Conservation (phyloP, 1,140 invertebrate species). For the Temnothorax nylanderi region DNA sequence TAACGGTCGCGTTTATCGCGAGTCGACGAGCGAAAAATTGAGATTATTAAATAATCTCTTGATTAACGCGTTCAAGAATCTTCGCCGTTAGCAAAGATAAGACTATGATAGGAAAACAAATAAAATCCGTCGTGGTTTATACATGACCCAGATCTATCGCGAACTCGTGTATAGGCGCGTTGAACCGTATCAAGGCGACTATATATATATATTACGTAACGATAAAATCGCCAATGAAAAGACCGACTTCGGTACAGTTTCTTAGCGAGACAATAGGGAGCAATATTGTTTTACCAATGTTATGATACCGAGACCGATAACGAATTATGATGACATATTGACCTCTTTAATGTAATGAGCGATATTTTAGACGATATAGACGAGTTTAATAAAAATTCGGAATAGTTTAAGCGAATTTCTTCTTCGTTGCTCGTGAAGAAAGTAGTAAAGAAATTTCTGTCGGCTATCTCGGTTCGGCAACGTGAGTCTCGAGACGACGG, state of each 20-base stretch:
- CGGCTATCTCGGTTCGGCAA: neutral
- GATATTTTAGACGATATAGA: neutral
- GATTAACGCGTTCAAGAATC: neutral
- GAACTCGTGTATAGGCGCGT: neutral
- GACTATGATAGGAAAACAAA: neutral
- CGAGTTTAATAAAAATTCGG: neutral
- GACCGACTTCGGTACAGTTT: neutral
- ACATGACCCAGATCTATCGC: slow-evolving; percentile 27
- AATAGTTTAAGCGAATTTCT: neutral
- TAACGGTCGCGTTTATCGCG: neutral
- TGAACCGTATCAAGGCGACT: slow-evolving; percentile 35
- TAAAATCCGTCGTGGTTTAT: neutral
- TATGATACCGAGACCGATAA: neutral
- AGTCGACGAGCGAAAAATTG: neutral
- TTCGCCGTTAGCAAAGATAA: neutral
- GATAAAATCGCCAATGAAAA: neutral
- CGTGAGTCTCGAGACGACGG: neutral
- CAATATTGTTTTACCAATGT: neutral
- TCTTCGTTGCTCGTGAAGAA: neutral
- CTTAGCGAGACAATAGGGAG: neutral
- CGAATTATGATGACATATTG: neutral
- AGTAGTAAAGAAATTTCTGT: neutral
- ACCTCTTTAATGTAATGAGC: neutral
- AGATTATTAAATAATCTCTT: neutral
- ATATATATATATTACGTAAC: slow-evolving; percentile 4